Evolutionary conservation across 2,888 invertebrate genomes (phyloP).

Genomic region (Polietes domitor): DNA sequence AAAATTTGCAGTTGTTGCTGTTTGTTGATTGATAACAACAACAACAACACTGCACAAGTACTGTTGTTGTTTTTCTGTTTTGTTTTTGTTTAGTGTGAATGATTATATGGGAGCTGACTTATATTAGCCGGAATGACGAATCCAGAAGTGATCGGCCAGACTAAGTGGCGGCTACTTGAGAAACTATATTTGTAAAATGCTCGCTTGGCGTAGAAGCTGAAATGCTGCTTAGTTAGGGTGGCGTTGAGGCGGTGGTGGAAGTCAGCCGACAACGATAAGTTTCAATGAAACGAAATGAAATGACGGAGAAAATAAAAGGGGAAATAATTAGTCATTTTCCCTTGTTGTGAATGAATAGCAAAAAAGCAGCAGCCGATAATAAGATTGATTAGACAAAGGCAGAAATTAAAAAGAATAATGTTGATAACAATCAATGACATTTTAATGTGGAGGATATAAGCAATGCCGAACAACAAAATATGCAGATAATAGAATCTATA

Average conservation of each 20-base stretch:
- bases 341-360: background rate
- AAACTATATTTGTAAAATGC: background rate
- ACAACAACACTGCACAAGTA: no score
- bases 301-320: background rate
- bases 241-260: no score
- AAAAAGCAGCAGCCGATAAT: background rate
- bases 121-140: constrained; percentile 8
- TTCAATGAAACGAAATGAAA: background rate
- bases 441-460: no score
- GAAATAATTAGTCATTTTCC: constrained; percentile 8
- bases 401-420: background rate
- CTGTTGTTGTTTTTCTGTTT: background rate
- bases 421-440: no score
- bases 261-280: background rate
- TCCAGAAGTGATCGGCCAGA: constrained; percentile 19
- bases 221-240: background rate
- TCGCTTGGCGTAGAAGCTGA: no score
- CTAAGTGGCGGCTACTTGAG: constrained; percentile 39
- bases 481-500: no score
- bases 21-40: constrained; percentile 23
- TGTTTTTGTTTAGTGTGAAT: background rate
- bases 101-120: background rate
- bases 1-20: background rate
- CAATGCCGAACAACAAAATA: no score
- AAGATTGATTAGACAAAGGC: background rate